phyloP scores from a whole-genome alignment of 2,797 vertebrate genomes.

The Danio aesculapii region DNA sequence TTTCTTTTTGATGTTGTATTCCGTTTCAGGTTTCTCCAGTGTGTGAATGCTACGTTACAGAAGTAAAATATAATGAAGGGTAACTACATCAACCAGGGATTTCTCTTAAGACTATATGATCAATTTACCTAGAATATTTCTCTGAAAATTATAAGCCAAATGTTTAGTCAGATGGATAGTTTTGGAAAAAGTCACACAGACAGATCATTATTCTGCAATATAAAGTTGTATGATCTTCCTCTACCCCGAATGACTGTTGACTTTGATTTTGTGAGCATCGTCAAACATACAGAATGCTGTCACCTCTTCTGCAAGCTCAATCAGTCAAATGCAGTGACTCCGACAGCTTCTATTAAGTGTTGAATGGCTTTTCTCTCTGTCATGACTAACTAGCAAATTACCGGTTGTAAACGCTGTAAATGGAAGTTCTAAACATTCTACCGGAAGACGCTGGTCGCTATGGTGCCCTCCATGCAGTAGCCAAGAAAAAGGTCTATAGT shows the following conservation, averaged over 20 bases:
- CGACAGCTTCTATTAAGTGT: conserved; percentile 16
- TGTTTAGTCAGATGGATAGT: background rate
- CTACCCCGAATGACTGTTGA: background rate
- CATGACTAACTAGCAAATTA: too few species aligned
- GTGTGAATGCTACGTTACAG: conserved; percentile 6
- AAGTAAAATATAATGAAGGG: background rate
- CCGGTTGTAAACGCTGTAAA: too few species aligned
- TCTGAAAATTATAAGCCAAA: background rate
- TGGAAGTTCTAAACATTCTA: too few species aligned
- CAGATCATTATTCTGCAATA: background rate
- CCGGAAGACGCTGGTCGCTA: too few species aligned
- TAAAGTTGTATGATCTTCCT: background rate
- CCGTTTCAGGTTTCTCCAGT: conserved; percentile 53
- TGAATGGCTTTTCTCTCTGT: background rate
- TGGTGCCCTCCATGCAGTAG: too few species aligned
- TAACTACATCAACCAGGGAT: background rate
- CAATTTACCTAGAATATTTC: background rate
- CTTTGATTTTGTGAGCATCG: conserved; percentile 13
- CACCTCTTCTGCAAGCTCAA: background rate
- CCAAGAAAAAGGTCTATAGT: too few species aligned
- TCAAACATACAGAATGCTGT: background rate
- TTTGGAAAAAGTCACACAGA: background rate
- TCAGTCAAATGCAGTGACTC: conserved; percentile 20
- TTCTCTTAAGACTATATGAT: background rate
- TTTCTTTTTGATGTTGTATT: conserved; percentile 60